These are phyloP conservation scores for Scyliorhinus canicula DNA, from an alignment of 2,797 vertebrate genomes.

Conservation along the genomic window DNA sequence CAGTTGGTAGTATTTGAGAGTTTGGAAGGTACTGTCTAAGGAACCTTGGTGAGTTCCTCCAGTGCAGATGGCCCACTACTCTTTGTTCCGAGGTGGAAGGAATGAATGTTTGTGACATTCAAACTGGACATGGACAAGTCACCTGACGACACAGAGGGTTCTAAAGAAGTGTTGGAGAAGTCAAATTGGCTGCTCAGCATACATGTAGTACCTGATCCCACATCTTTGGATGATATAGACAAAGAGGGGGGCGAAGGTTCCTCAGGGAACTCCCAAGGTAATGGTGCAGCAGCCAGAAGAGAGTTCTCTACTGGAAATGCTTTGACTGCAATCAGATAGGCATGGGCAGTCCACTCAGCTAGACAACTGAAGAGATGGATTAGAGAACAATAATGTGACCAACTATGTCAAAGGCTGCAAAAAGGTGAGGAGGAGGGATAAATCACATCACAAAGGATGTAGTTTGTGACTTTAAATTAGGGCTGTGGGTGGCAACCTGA, in stretches of 20 bases:
- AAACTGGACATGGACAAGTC: background rate
- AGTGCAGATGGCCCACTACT: too few relatives aligned
- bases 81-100: too few relatives aligned
- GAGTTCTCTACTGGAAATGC: too few relatives aligned
- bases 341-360: background rate
- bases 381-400: background rate
- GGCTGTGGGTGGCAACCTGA: background rate
- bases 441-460: background rate
- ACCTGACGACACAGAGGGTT: background rate
- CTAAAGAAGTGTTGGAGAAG: background rate
- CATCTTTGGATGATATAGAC: background rate
- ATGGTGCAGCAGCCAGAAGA: background rate
- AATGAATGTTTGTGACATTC: too few relatives aligned
- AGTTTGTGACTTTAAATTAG: background rate
- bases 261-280: background rate
- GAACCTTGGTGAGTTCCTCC: too few relatives aligned
- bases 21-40: too few relatives aligned
- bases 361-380: background rate
- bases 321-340: background rate
- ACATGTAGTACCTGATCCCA: background rate
- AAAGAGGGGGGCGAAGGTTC: background rate
- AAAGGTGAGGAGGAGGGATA: background rate
- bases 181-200: background rate
- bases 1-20: too few relatives aligned
- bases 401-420: too few relatives aligned